phyloP scores from a whole-genome alignment of 1,140 invertebrate species.

The Reticulitermes speratus region DNA sequence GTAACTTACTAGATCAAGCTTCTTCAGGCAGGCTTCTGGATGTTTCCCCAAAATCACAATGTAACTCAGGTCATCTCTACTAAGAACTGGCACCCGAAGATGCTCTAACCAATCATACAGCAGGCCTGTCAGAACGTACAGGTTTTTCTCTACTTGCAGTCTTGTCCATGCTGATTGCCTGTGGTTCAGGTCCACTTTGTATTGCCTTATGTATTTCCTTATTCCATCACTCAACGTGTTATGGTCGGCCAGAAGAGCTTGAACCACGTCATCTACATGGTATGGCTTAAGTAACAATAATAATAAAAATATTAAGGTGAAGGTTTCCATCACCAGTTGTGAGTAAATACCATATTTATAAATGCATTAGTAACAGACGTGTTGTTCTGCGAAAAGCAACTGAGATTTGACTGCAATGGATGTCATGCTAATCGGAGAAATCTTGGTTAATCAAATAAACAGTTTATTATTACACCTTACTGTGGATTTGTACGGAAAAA shows the following conservation, averaged over 20 bases:
- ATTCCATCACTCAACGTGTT: conserved; percentile 54
- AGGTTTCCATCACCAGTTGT: too few relatives aligned
- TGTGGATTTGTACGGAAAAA: too few relatives aligned
- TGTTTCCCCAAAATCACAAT: conserved; percentile 62
- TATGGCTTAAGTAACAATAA: conserved; percentile 31
- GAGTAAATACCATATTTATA: too few relatives aligned
- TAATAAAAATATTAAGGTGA: conserved; percentile 31
- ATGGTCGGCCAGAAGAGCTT: conserved; percentile 54
- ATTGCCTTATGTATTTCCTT: conserved; percentile 51
- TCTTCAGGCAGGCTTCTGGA: conserved; percentile 60
- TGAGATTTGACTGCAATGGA: too few relatives aligned
- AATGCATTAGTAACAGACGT: too few relatives aligned
- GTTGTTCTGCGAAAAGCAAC: too few relatives aligned
- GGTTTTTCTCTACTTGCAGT: conserved; percentile 63
- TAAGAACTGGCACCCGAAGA: conserved; percentile 64
- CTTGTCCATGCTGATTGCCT: conserved; percentile 65
- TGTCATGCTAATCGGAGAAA: too few relatives aligned
- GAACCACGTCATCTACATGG: conserved; percentile 47
- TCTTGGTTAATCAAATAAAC: too few relatives aligned
- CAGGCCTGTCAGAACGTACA: conserved; percentile 59
- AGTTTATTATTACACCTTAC: too few relatives aligned
- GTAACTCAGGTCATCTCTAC: conserved; percentile 63
- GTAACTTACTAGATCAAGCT: conserved; percentile 58
- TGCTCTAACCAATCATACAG: conserved; percentile 71
- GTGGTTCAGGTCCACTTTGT: conserved; percentile 64